Percentiles rank a stretch among this genome's conserved stretches.
Conservation (phyloP, 2,797 vertebrate species). For the Cheirogaleus major region DNA sequence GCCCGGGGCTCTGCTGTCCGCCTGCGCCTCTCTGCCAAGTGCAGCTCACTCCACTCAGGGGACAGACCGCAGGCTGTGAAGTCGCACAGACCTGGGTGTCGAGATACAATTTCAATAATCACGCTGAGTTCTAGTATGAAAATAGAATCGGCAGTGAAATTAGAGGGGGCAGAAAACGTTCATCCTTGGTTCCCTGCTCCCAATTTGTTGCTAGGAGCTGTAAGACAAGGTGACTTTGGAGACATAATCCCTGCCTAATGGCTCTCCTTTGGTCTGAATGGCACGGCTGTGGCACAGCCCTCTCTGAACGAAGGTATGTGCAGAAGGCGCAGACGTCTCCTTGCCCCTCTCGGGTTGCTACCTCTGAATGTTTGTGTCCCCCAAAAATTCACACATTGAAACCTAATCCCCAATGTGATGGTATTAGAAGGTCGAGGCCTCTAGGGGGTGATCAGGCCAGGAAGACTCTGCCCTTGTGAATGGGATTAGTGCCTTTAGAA, state of each 20-base stretch:
- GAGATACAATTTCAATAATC: neutral
- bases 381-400: neutral
- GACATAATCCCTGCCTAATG: neutral
- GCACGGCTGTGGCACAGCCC: fast-evolving
- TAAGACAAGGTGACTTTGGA: neutral
- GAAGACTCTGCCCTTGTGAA: neutral
- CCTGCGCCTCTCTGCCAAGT: neutral
- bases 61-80: neutral
- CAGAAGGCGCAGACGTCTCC: fast-evolving
- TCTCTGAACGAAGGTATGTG: neutral
- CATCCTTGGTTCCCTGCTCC: neutral
- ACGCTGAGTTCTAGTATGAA: neutral
- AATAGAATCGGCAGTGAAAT: neutral
- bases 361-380: neutral
- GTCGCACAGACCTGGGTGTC: neutral
- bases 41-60: neutral
- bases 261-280: neutral
- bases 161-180: neutral
- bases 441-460: neutral
- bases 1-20: neutral
- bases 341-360: neutral
- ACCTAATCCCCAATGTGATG: neutral
- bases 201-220: neutral
- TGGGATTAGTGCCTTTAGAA: neutral
- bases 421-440: neutral